A percentile compares a stretch with the other conserved stretches of the same genome.
These are phyloP conservation scores for Agapornis canus DNA, from an alignment of 2,797 vertebrate species.

Conservation along the genomic window DNA sequence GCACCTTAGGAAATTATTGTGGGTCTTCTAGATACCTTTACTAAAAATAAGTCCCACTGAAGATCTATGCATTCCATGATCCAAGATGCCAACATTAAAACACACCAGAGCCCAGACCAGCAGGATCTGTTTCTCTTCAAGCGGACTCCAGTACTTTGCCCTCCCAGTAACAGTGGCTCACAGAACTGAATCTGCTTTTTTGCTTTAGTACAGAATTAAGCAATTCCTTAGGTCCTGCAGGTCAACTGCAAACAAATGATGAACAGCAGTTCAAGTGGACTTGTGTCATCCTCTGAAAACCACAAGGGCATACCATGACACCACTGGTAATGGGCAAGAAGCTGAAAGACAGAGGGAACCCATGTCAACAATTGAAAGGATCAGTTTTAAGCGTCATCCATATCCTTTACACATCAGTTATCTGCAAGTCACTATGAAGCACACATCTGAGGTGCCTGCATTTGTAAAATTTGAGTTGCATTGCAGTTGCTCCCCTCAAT, in stretches of 20 bases:
- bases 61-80: neutral
- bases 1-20: neutral
- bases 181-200: neutral
- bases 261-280: neutral
- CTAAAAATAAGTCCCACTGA: neutral
- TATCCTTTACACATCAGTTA: neutral
- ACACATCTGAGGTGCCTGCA: neutral
- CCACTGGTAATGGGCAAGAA: neutral
- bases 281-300: neutral
- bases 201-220: neutral
- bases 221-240: neutral
- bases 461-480: neutral
- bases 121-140: neutral
- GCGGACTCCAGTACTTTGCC: fast-evolving
- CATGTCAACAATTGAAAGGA: neutral
- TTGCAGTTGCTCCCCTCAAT: neutral
- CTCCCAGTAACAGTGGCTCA: neutral
- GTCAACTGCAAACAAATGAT: neutral
- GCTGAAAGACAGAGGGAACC: neutral
- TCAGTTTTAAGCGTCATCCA: neutral
- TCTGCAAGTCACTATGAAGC: neutral
- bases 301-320: neutral
- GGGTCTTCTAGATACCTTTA: neutral
- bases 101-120: neutral
- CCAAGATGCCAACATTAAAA: fast-evolving